Base-by-base conservation (phyloP, 2,113 vertebrate species). In the Casuarius casuarius region DNA sequence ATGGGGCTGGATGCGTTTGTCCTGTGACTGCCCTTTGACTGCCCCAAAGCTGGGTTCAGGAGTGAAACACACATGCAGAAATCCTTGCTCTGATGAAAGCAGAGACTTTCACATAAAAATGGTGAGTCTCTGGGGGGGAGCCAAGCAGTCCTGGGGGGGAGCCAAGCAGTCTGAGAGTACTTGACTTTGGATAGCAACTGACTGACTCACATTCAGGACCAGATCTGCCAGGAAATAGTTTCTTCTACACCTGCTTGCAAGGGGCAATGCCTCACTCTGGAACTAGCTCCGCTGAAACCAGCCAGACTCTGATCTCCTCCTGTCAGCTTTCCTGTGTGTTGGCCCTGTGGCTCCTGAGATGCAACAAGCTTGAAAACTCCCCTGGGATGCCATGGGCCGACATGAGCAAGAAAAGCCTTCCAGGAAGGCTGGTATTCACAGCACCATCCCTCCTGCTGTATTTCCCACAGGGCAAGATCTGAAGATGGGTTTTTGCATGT, bases 311-410 rank as follows among this genome's bases (percentile, higher is more conserved):
- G 25, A 10, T 9, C 22, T 6, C 90, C 48, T 68, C 22, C 56
- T 2, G 0, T 1, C 12, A 56, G 31, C 35, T 66, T 7, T 18
- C 35, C 68, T 40, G 29, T 17, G 1, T 1, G 17, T 10, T 38
- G 18, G 61, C 42, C 72, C 42, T 15, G 33, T 16, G 49, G 58
- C 31, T 76, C 35, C 67, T 12, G 35, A 42, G 48, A 35, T 38
- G 21, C 58, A 54, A 16, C 52, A 1, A 0, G 62, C 83, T 87
- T 33, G 9, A 62, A 63, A 74, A 17, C 12, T 33, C 56, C 67
- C 67, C 38, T 16, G 72, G 67, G 62, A 56, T 52, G 38, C 56
- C 29, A 33, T 2, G 7, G 61, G n/a, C 56, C 44, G 40, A 75
- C 22, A 67, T 4, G 2, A 1, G 82, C 9, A 63, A 46, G 58